A percentile compares a stretch with the other conserved stretches of the same genome.
These are phyloP conservation scores for Chiloscyllium plagiosum DNA, from an alignment of 2,113 vertebrate genomes.

Conservation along the genomic window DNA sequence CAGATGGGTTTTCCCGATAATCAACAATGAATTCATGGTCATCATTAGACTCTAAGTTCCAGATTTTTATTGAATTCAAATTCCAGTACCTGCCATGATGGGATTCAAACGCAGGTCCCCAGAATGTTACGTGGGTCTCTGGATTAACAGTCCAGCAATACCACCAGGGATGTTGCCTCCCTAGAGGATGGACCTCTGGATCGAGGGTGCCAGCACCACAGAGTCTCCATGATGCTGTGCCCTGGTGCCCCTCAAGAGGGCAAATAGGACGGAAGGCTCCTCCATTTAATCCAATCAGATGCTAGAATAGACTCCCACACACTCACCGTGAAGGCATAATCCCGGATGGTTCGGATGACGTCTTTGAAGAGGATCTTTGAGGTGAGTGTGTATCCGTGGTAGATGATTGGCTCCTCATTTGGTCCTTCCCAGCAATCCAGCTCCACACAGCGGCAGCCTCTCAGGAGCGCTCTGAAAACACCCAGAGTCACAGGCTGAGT, in stretches of 20 bases:
- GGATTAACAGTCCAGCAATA: too few species aligned
- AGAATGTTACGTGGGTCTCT: too few species aligned
- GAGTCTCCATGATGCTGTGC: neutral
- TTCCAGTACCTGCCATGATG: too few species aligned
- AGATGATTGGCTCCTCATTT: slow-evolving; percentile 79
- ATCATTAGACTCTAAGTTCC: too few species aligned
- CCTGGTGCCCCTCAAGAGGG: neutral
- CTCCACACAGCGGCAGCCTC: slow-evolving; percentile 92
- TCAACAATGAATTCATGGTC: too few species aligned
- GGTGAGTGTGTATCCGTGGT: slow-evolving; percentile 86
- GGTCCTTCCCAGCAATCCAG: slow-evolving; percentile 96
- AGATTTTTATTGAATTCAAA: too few species aligned
- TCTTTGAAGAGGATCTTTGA: slow-evolving; percentile 89
- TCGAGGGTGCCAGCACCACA: too few species aligned
- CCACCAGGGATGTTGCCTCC: too few species aligned
- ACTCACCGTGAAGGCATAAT: slow-evolving; percentile 77
- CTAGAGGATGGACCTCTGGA: too few species aligned
- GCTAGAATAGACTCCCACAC: too few species aligned
- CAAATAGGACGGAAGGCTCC: neutral
- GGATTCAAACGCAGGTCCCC: too few species aligned
- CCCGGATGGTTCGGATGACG: slow-evolving; percentile 76
- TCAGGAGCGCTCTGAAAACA: slow-evolving; percentile 71
- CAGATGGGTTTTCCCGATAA: too few species aligned
- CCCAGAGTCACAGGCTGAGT: neutral
- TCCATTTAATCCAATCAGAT: neutral